Base-by-base conservation (phyloP, 2,797 vertebrate species). In the Pangasius djambal region DNA sequence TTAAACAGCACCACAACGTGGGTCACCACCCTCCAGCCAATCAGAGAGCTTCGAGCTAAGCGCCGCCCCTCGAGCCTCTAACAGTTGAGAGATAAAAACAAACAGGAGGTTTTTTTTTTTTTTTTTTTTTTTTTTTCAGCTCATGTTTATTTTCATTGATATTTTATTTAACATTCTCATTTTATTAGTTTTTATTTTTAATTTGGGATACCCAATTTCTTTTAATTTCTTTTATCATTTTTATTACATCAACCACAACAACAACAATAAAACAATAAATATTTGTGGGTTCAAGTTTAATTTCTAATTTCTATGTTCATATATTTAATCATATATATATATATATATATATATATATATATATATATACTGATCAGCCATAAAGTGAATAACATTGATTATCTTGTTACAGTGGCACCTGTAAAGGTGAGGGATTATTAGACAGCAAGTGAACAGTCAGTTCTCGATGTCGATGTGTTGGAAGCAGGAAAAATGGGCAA, bases 1-100 rank as follows among this genome's bases (percentile, higher is more conserved):
- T 94, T 97, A 97, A 95, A 92, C 89, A 48, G 87, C 70, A 78
- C 5, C 55, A 6, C 5, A 63, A 7, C 61, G 0, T 72, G 78
- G 77, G 88, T 52, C 67, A 81, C 5, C 55, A 1, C 15, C 0
- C 67, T 0, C 0, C 22, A 89, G 8, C 96, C 95, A 97, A 96
- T 96, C 92, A 92, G 50, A 44, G 77, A 15, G 84, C 74, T 44
- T 1, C 5, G 6, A 40, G 2, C 10, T 18, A 40, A 31, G 57
- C 81, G 0, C 81, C 37, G 37, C 81, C 37, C 31, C 57, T 22
- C 25, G 5, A n/a, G 9, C 3, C 8, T 34, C 78, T 20, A 1
- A 15, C n/a, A 40, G 7, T 10, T 20, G 20, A 48, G 20, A 61
- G 57, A 22, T 22, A 6, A 61, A 44, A 61, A 83, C 57, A 83